Evolutionary conservation across 1,140 invertebrate species (phyloP), one percentile per base, ranked within the genome.

Genomic region (Physella acuta): DNA sequence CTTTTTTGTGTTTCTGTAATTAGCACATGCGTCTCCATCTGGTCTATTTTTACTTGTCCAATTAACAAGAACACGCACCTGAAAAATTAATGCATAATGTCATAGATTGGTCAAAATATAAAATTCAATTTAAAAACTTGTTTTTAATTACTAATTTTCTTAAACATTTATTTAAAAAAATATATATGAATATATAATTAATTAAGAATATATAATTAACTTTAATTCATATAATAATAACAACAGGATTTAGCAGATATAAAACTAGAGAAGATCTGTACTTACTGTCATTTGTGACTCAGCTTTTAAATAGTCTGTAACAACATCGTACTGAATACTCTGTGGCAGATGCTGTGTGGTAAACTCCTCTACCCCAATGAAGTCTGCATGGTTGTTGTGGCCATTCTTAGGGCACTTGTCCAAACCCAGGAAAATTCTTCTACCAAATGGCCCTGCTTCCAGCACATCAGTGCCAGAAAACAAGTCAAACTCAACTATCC

Each of bases 21-120:
- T 31, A 16, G 62, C 62, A 49, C 62, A 64, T 3, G 62, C 5
- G 33, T 52, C 44, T 24, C 14, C n/a, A 24, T 64, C 62, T 33
- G 62, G 62, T 11, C 62, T 28, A 28, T 64, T 51, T n/a, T 51
- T 51, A 33, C 62, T 64, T 1, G 44, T 64, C 39, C 49, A 64
- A 8, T 64, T 64, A 8, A 64, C 62, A 1, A 51, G 28, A 24
- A 64, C 49, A 16, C 44, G n/a, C 14, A 64, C 62, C 62, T 64
- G 39, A n/a, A n/a, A n/a, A n/a, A n/a, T n/a, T n/a, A n/a, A n/a
- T n/a, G n/a, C n/a, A n/a, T n/a, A n/a, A n/a, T n/a, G n/a, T n/a
- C n/a, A n/a, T n/a, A n/a, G n/a, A n/a, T n/a, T n/a, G n/a, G n/a
- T n/a, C n/a, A n/a, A n/a, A n/a, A n/a, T n/a, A n/a, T n/a, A n/a